A percentile compares a stretch with the other conserved stretches of the same genome.
Conservation (phyloP, 2,888 invertebrate genomes). For the Eupithecia dodoneata region DNA sequence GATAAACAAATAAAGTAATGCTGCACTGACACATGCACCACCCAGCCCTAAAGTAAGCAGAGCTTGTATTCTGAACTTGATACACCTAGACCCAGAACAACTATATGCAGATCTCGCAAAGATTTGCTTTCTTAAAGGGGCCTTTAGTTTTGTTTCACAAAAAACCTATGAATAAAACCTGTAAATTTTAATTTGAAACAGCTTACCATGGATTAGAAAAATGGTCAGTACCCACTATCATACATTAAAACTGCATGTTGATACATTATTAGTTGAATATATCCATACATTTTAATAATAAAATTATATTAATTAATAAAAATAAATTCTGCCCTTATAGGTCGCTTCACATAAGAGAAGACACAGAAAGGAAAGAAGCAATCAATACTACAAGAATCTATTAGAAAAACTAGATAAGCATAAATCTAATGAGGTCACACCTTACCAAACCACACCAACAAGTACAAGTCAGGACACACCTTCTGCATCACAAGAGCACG, state of each 20-base stretch:
- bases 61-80: background rate
- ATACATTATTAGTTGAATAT: background rate
- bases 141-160: background rate
- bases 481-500: conserved; percentile 12
- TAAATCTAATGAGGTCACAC: conserved; percentile 8
- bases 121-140: background rate
- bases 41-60: background rate
- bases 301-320: background rate
- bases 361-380: conserved; percentile 23
- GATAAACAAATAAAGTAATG: background rate
- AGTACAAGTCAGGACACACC: background rate
- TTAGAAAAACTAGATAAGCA: conserved; percentile 9
- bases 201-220: background rate
- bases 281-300: background rate
- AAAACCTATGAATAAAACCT: background rate
- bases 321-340: conserved; percentile 10
- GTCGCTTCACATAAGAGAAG: conserved; percentile 26
- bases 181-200: background rate
- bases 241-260: background rate
- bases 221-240: background rate
- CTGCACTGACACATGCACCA: background rate
- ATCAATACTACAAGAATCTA: conserved; percentile 27
- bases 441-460: too few species aligned
- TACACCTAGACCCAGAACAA: background rate
- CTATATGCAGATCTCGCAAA: background rate